Evolutionary conservation across 2,113 vertebrate genomes (phyloP).

Genomic region (Electrona antarctica): DNA sequence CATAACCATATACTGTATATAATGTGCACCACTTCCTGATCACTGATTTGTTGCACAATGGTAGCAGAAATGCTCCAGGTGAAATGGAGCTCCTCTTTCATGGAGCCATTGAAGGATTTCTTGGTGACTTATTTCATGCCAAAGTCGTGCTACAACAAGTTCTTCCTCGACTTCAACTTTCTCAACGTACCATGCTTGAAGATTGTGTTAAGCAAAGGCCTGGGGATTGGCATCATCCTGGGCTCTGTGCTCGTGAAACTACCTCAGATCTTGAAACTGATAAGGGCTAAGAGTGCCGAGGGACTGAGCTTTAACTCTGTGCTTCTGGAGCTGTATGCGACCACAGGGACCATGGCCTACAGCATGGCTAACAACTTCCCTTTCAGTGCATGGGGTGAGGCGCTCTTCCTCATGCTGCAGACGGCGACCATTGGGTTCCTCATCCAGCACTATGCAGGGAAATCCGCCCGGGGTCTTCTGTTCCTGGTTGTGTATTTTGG

Average conservation of each 20-base stretch:
- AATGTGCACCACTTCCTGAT: too few species aligned
- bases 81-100: conserved; percentile 46
- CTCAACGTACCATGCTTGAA: conserved; percentile 89
- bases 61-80: conserved; percentile 24
- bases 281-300: conserved; percentile 83
- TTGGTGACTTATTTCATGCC: conserved; percentile 85
- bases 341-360: conserved; percentile 88
- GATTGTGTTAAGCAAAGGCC: conserved; percentile 85
- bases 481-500: too few species aligned
- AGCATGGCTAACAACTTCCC: conserved; percentile 85
- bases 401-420: conserved; percentile 89
- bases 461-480: conserved; percentile 75
- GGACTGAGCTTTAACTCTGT: conserved; percentile 86
- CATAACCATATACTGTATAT: too few species aligned
- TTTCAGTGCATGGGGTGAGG: conserved; percentile 93
- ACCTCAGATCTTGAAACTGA: conserved; percentile 87
- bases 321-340: conserved; percentile 85
- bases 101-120: conserved; percentile 72
- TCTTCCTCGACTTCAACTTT: conserved; percentile 85
- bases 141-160: conserved; percentile 85
- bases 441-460: conserved; percentile 82
- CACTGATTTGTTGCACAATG: conserved; percentile 41
- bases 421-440: conserved; percentile 86
- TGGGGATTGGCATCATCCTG: conserved; percentile 89
- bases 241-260: conserved; percentile 90